Conservation (phyloP, 1,140 invertebrate genomes). For the Paraescarpia echinospica region DNA sequence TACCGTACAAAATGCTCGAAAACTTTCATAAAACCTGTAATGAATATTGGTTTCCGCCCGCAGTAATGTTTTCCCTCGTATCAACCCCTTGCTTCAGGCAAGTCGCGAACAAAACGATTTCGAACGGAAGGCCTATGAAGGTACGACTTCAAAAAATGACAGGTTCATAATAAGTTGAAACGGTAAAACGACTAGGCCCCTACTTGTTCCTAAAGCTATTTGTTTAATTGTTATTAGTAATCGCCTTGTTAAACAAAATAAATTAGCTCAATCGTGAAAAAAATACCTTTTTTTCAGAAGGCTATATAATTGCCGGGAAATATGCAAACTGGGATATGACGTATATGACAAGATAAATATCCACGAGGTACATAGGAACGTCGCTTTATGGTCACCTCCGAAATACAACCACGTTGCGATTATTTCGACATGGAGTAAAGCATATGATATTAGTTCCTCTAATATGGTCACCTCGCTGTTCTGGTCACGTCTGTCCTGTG, state of each 20-base stretch:
- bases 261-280: neutral
- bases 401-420: too few species aligned
- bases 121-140: neutral
- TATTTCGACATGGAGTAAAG: too few species aligned
- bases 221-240: too few species aligned
- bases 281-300: neutral
- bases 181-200: too few species aligned
- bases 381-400: too few species aligned
- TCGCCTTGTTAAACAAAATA: neutral
- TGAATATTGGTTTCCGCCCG: neutral
- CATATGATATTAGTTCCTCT: too few species aligned
- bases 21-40: neutral
- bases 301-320: too few species aligned
- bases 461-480: too few species aligned
- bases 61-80: neutral
- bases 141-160: neutral
- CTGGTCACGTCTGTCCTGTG: too few species aligned
- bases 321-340: neutral
- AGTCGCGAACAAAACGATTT: neutral
- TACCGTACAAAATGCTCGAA: neutral
- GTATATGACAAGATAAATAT: neutral
- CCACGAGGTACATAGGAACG: neutral
- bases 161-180: neutral
- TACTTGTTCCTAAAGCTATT: too few species aligned
- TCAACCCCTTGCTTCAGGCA: neutral